These are phyloP conservation scores for Tyrannus savana DNA, from an alignment of 2,113 vertebrate genomes.

Conservation along the genomic window DNA sequence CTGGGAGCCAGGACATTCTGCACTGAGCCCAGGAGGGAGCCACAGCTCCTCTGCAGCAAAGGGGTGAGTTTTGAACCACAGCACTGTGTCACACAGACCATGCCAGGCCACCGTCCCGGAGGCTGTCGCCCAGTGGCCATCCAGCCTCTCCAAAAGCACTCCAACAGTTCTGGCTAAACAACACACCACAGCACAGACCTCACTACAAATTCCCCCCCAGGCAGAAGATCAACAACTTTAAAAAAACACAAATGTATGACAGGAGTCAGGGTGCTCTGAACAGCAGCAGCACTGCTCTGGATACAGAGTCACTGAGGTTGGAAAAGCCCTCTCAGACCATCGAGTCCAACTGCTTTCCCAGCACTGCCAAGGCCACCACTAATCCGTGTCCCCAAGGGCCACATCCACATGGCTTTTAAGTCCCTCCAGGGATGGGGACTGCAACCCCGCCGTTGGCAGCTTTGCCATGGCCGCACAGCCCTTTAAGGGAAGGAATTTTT, in stretches of 20 bases:
- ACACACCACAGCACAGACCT: neutral
- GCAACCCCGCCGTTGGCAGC: neutral
- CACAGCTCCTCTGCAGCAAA: neutral
- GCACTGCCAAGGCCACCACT: neutral
- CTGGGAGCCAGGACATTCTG: neutral
- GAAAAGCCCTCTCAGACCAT: neutral
- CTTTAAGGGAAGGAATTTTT: neutral
- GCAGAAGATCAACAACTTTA: neutral
- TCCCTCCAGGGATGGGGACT: neutral
- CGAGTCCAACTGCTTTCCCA: neutral
- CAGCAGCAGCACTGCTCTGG: neutral
- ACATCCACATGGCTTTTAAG: neutral
- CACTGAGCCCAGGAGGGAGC: neutral
- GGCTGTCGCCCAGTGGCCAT: neutral
- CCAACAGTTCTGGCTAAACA: neutral
- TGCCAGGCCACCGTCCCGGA: fast-evolving
- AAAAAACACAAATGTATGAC: neutral
- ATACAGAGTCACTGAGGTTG: neutral
- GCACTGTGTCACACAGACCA: neutral
- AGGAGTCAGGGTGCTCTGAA: neutral
- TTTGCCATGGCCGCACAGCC: neutral
- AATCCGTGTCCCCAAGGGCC: neutral
- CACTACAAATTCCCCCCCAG: neutral
- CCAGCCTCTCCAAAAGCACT: neutral
- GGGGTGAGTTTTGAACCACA: neutral